phyloP scores from a whole-genome alignment of 2,888 invertebrate species.

The Mycogona germanica region DNA sequence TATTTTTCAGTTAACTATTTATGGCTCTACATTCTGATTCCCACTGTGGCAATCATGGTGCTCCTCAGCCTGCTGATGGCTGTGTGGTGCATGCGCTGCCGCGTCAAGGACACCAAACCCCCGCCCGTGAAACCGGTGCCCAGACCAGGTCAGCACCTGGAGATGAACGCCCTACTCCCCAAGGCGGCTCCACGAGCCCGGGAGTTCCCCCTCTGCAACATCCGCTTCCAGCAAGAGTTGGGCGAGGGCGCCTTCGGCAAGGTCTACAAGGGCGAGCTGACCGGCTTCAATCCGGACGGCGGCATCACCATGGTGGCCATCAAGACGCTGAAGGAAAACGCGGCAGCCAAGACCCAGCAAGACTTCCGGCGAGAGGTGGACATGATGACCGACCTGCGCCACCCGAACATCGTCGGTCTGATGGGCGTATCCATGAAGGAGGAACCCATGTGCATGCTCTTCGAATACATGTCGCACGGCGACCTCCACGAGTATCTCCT shows the following conservation, averaged over 20 bases:
- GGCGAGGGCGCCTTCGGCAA: conserved; percentile 97
- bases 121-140: conserved; percentile 48
- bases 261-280: conserved; percentile 87
- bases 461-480: conserved; percentile 94
- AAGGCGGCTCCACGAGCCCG: conserved; percentile 50
- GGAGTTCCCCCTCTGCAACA: conserved; percentile 69
- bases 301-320: conserved; percentile 69
- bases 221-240: conserved; percentile 70
- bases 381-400: conserved; percentile 82
- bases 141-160: conserved; percentile 43
- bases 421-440: conserved; percentile 81
- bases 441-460: conserved; percentile 88
- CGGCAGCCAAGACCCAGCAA: conserved; percentile 75
- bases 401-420: conserved; percentile 91
- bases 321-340: conserved; percentile 87
- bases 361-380: conserved; percentile 92
- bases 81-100: conserved; percentile 26
- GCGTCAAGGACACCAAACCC: conserved; percentile 51
- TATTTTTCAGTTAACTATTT: conserved; percentile 56
- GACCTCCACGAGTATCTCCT: conserved; percentile 94
- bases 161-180: conserved; percentile 62
- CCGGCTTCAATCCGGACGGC: conserved; percentile 31
- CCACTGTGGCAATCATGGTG: conserved; percentile 32
- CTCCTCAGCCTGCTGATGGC: conserved; percentile 24
- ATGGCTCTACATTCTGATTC: conserved; percentile 63